These are phyloP conservation scores for Dryobotodes eremita DNA, from an alignment of 2,888 invertebrate genomes.

Conservation along the genomic window DNA sequence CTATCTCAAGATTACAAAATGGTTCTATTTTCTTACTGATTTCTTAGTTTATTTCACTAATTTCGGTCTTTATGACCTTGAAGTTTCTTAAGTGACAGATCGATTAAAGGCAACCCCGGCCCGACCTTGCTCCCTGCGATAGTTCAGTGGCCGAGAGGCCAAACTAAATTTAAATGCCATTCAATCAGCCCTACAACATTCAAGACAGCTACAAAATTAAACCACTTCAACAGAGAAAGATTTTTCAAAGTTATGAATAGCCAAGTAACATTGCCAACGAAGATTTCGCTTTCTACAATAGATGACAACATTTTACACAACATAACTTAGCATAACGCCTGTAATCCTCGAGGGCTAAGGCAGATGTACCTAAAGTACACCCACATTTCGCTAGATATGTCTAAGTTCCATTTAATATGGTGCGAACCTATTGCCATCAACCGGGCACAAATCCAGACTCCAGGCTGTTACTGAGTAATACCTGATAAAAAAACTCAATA, in stretches of 20 bases:
- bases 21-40: not conserved
- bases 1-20: not conserved
- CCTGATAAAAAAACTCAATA: not conserved
- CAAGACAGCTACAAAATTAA: not conserved
- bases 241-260: not conserved
- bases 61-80: constrained; percentile 15
- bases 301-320: not conserved
- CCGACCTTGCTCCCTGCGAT: constrained; percentile 44
- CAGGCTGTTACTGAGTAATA: not conserved
- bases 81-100: constrained; percentile 31
- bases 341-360: not conserved
- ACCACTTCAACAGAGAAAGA: not conserved
- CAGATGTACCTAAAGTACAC: too few species aligned
- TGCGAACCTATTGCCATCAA: not conserved
- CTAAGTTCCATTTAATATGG: not conserved
- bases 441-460: not conserved
- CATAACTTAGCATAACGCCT: not conserved
- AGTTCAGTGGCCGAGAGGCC: constrained; percentile 50
- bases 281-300: not conserved
- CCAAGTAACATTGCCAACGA: not conserved
- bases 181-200: not conserved
- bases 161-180: constrained; percentile 31
- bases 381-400: not conserved
- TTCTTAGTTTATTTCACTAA: not conserved
- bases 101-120: constrained; percentile 29